Base-by-base conservation (phyloP, 2,113 vertebrate species). In the Malurus melanocephalus region DNA sequence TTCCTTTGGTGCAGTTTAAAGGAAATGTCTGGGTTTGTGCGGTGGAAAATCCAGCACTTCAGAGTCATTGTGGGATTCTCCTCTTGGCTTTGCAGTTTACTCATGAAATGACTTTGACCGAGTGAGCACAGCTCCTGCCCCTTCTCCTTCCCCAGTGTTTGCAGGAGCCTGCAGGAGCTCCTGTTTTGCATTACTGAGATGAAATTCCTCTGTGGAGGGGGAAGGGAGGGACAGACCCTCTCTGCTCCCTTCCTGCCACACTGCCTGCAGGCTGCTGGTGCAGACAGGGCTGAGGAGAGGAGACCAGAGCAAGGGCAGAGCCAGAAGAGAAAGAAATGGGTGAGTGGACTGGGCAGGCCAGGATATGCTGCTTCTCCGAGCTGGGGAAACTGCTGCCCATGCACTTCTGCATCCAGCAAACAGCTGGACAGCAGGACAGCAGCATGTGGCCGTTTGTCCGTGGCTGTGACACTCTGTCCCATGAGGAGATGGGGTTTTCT, bases 301-400 rank as follows among this genome's bases (percentile, higher is more conserved):
- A 66, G 32, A 72, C 8, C 4, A 4, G 49, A 21, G 11, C 14
- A 72, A 48, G 5, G 4, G 6, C 32, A 46, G 27, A 72, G 48
- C 65, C 61, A 40, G 10, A 61, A 52, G 49, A 40, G 7, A 28
- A 64, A 43, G n/a, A 75, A 79, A 8, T 32, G 35, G 3, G 28
- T 32, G 40, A 43, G 8, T 33, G 32, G 43, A 16, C 35, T 23
- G 0, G 0, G 12, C 6, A 64, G 76, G 52, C 11, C 42, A 52
- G 52, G 57, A 49, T 24, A 26, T 8, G 9, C 45, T 42, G 45
- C n/a, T 80, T 55, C 46, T 42, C 48, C 0, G 6, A 43, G 35
- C 72, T 59, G 72, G 56, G 23, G 22, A 19, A 53, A 55, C 53
- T 61, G 30, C 20, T 88, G 33, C 24, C 30, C 6, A 0, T 24